Percentiles rank a stretch among this genome's conserved stretches.
Evolutionary conservation across 2,888 invertebrate species (phyloP).

Genomic region (Aricia artaxerxes): DNA sequence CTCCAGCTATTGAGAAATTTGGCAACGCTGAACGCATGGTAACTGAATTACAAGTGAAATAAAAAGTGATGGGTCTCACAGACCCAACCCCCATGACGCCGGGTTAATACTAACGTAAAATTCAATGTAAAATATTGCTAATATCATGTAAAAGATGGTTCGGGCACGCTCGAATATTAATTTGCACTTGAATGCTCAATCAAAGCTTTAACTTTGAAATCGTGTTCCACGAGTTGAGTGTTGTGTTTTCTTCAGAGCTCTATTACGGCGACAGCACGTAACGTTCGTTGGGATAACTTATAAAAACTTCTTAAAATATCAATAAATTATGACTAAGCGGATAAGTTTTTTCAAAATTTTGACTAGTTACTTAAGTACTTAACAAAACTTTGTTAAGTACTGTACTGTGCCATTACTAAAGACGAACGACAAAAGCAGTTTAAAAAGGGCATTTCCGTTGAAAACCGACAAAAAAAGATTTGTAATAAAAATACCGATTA

Average conservation of each 20-base stretch:
- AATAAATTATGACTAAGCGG: background rate
- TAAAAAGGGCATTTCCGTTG: background rate
- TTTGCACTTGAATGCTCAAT: conserved; percentile 17
- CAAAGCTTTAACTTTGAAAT: background rate
- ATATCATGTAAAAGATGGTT: background rate
- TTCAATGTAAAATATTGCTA: background rate
- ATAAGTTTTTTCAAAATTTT: background rate
- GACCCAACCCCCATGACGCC: too few species aligned
- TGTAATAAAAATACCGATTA: background rate
- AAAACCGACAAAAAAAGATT: background rate
- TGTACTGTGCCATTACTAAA: background rate
- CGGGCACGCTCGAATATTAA: background rate
- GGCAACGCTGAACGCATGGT: too few species aligned
- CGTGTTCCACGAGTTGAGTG: background rate
- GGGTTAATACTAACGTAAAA: background rate
- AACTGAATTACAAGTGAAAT: too few species aligned
- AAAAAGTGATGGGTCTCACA: too few species aligned
- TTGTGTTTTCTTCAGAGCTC: background rate
- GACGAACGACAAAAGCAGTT: background rate
- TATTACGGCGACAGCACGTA: background rate
- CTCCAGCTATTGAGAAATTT: too few species aligned
- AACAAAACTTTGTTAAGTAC: background rate
- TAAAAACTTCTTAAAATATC: too few species aligned
- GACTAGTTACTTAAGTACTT: background rate
- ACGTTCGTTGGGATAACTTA: background rate